Evolutionary conservation across 2,888 invertebrate genomes (phyloP).

Genomic region (Chrysina gloriosa): DNA sequence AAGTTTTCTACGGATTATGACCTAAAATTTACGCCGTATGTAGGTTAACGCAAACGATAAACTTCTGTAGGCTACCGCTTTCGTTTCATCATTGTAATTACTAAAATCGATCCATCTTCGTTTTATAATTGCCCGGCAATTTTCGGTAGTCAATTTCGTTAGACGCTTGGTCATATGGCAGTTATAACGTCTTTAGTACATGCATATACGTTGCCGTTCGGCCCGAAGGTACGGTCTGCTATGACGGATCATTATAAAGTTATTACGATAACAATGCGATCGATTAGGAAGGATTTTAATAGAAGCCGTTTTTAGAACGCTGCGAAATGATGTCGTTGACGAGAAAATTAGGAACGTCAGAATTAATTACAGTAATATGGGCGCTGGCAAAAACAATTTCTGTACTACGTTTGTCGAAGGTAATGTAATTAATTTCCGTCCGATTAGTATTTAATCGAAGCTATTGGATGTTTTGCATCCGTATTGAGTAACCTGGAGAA

Average conservation of each 20-base stretch:
- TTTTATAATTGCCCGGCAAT: slow-evolving; percentile 21
- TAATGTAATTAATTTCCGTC: slow-evolving; percentile 13
- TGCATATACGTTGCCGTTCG: background rate
- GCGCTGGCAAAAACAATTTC: slow-evolving; percentile 9
- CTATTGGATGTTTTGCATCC: background rate
- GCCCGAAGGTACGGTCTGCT: slow-evolving; percentile 7
- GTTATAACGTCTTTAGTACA: background rate
- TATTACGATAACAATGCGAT: slow-evolving; percentile 31
- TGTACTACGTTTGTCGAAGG: background rate
- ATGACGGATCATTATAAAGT: slow-evolving; percentile 24
- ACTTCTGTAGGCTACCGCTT: background rate
- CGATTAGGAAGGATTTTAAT: slow-evolving; percentile 31
- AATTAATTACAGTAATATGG: slow-evolving; percentile 15
- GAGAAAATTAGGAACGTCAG: slow-evolving; percentile 26
- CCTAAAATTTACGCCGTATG: background rate
- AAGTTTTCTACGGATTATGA: background rate
- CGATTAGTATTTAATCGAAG: background rate
- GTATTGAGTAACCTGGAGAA: background rate
- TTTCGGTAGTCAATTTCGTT: slow-evolving; percentile 19
- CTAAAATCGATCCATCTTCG: slow-evolving; percentile 7
- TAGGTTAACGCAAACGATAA: slow-evolving; percentile 12
- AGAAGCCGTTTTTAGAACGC: slow-evolving; percentile 6
- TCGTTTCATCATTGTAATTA: slow-evolving; percentile 17
- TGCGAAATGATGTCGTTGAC: slow-evolving; percentile 8
- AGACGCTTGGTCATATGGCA: background rate